phyloP scores from a whole-genome alignment of 2,888 invertebrate genomes.

The Petrophora chlorosata region DNA sequence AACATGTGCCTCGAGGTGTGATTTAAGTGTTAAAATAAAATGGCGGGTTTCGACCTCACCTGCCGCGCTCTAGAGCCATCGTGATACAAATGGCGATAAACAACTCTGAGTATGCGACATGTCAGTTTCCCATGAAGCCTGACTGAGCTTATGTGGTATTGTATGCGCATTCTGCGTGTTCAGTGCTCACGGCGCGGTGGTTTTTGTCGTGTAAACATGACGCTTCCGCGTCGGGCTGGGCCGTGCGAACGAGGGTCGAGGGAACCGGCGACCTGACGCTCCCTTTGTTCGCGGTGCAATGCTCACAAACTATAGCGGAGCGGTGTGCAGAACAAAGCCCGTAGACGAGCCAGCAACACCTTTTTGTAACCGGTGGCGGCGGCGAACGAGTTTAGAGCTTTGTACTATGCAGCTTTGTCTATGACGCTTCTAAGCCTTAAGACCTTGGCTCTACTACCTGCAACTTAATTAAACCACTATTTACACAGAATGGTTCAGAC shows the following conservation, averaged over 20 bases:
- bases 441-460: not conserved
- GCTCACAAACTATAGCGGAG: slow-evolving; percentile 46
- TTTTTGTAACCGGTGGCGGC: slow-evolving; percentile 24
- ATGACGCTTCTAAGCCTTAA: not conserved
- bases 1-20: slow-evolving; percentile 22
- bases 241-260: slow-evolving; percentile 78
- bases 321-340: slow-evolving; percentile 37
- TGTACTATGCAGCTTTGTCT: not conserved
- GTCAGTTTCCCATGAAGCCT: slow-evolving; percentile 52
- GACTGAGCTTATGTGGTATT: slow-evolving; percentile 52
- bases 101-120: slow-evolving; percentile 31
- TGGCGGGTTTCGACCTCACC: slow-evolving; percentile 32
- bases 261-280: slow-evolving; percentile 65
- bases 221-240: slow-evolving; percentile 66
- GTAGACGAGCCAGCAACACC: slow-evolving; percentile 24
- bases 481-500: too few species aligned
- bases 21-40: slow-evolving; percentile 28
- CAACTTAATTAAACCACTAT: too few species aligned
- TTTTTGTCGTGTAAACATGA: slow-evolving; percentile 68
- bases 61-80: slow-evolving; percentile 21
- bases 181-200: slow-evolving; percentile 54
- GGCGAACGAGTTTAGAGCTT: slow-evolving; percentile 2
- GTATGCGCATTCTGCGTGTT: slow-evolving; percentile 55
- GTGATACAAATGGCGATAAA: slow-evolving; percentile 34
- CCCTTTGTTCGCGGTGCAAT: slow-evolving; percentile 68